These are phyloP conservation scores for Gymnoscopelus microlampas DNA, from an alignment of 2,797 vertebrate genomes.

Conservation along the genomic window DNA sequence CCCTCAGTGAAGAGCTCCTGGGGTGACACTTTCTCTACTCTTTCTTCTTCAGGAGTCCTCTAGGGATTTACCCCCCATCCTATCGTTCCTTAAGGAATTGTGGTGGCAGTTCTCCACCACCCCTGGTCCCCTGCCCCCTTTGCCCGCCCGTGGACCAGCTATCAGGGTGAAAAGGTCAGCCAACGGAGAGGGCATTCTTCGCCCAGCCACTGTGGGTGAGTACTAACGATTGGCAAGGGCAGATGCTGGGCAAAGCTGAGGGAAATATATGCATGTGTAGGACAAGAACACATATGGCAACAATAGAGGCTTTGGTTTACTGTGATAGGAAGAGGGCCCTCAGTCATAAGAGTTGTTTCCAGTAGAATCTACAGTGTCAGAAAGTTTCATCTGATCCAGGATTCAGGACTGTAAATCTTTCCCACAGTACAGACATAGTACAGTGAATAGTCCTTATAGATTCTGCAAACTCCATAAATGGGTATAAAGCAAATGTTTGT, in stretches of 20 bases:
- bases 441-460: background rate
- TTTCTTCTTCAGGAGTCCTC: constrained; percentile 38
- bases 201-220: constrained; percentile 69
- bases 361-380: background rate
- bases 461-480: background rate
- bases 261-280: background rate
- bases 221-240: constrained; percentile 40
- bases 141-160: constrained; percentile 47
- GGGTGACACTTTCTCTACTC: constrained; percentile 28
- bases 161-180: constrained; percentile 62
- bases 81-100: constrained; percentile 35
- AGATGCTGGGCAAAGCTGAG: background rate
- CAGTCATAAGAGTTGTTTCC: too few relatives aligned
- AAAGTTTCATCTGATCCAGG: too few relatives aligned
- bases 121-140: constrained; percentile 24
- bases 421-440: background rate
- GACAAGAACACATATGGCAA: background rate
- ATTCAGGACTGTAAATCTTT: too few relatives aligned
- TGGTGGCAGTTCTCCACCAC: constrained; percentile 28
- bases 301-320: too few relatives aligned
- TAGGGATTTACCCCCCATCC: constrained; percentile 57
- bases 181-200: constrained; percentile 44
- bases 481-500: background rate
- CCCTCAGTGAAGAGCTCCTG: constrained; percentile 35
- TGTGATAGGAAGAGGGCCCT: too few relatives aligned